A percentile compares a stretch with the other conserved stretches of the same genome.
phyloP scores from a whole-genome alignment of 2,888 invertebrate species.

The Orthonychiurus folsomi region DNA sequence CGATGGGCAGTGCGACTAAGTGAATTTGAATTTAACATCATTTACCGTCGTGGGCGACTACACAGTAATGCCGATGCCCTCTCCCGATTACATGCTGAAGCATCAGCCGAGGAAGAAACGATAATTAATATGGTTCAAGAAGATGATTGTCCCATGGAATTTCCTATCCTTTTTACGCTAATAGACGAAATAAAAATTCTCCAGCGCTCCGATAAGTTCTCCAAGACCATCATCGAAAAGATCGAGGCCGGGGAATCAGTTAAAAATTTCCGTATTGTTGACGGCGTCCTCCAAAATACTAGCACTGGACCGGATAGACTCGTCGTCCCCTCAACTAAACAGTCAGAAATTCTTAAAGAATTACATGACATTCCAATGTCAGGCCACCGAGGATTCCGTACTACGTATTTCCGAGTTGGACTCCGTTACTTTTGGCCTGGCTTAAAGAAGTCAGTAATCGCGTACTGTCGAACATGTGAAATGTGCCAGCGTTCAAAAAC shows the following conservation, averaged over 20 bases:
- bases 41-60: constrained; percentile 43
- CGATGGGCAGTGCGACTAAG: constrained; percentile 45
- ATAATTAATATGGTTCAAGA: neutral
- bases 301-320: neutral
- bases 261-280: constrained; percentile 9
- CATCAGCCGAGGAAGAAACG: neutral
- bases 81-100: constrained; percentile 31
- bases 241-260: neutral
- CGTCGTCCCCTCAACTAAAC: constrained; percentile 5
- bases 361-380: neutral
- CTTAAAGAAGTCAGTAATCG: neutral
- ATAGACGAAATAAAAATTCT: neutral
- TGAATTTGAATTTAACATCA: constrained; percentile 42
- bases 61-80: constrained; percentile 44
- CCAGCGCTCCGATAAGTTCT: constrained; percentile 4
- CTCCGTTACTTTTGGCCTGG: constrained; percentile 10
- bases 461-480: neutral
- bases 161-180: neutral
- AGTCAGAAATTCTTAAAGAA: neutral
- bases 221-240: neutral
- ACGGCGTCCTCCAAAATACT: constrained; percentile 10
- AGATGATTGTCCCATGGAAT: neutral
- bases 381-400: constrained; percentile 11
- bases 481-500: constrained; percentile 10
- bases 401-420: neutral